Conservation (phyloP, 2,113 vertebrate species). For the Podiceps cristatus region DNA sequence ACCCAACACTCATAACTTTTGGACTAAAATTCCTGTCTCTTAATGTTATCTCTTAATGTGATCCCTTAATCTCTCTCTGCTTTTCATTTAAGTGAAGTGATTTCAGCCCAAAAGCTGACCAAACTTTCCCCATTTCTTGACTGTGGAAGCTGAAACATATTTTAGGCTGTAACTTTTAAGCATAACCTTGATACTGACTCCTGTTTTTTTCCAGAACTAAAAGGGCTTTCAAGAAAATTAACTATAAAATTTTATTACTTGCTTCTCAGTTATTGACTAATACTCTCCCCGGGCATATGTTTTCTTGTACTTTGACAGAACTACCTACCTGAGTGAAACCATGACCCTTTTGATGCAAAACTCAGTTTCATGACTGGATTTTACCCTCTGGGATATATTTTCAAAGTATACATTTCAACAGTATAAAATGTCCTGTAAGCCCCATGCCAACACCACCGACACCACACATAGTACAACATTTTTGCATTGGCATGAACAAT, state of each 20-base stretch:
- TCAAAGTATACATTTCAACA: slow-evolving; percentile 27
- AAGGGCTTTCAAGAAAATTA: neutral
- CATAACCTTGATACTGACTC: neutral
- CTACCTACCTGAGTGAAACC: neutral
- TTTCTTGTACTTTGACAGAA: neutral
- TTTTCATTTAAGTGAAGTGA: neutral
- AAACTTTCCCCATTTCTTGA: neutral
- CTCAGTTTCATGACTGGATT: neutral
- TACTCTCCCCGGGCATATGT: neutral
- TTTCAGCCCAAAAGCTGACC: neutral
- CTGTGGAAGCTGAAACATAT: neutral
- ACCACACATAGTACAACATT: neutral
- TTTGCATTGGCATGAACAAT: slow-evolving; percentile 21
- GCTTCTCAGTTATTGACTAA: neutral
- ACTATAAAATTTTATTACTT: slow-evolving; percentile 14
- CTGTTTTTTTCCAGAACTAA: neutral
- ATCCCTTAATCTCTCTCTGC: neutral
- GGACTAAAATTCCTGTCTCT: neutral
- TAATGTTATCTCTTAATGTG: neutral
- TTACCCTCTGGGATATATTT: slow-evolving; percentile 15
- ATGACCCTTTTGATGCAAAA: neutral
- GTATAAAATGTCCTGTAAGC: slow-evolving; percentile 1
- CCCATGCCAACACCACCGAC: neutral
- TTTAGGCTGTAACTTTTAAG: neutral
- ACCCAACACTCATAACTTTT: neutral